Conservation (phyloP, 2,113 vertebrate species). For the Nothocercus nigrocapillus region DNA sequence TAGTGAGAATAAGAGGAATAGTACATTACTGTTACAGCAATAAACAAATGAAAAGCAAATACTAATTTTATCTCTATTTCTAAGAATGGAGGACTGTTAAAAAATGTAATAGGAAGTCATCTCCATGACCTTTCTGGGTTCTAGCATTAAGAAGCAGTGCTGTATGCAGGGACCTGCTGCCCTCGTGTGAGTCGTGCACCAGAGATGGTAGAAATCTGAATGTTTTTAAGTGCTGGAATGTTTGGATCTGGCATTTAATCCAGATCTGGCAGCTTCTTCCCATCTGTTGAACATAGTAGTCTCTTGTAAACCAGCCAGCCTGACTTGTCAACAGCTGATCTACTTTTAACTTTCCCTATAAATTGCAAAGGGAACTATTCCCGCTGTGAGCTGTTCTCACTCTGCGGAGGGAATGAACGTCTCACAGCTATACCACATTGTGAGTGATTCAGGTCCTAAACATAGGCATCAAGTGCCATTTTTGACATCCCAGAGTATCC, state of each 20-base stretch:
- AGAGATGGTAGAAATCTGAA: conserved; percentile 3
- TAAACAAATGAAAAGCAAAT: background rate
- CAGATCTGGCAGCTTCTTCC: conserved; percentile 11
- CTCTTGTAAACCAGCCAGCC: conserved; percentile 52
- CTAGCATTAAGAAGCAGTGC: background rate
- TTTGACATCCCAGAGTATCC: conserved; percentile 29
- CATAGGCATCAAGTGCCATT: conserved; percentile 30
- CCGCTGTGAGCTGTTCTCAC: conserved; percentile 4
- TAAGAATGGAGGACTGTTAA: background rate
- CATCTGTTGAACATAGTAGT: conserved; percentile 46
- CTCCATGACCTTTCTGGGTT: background rate
- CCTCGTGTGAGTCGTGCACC: background rate
- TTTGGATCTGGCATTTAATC: conserved; percentile 51
- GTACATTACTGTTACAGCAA: background rate
- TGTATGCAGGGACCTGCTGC: background rate
- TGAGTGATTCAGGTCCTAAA: conserved; percentile 43
- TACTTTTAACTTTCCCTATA: conserved; percentile 61
- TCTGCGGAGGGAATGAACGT: background rate
- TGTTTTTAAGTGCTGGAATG: background rate
- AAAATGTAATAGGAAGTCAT: background rate
- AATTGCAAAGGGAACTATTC: conserved; percentile 30
- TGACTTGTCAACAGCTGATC: conserved; percentile 29
- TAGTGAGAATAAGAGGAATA: background rate
- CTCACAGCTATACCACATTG: background rate
- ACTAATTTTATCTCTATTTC: background rate